Base-by-base conservation (phyloP, 2,113 vertebrate genomes). In the Podarcis cretensis region DNA sequence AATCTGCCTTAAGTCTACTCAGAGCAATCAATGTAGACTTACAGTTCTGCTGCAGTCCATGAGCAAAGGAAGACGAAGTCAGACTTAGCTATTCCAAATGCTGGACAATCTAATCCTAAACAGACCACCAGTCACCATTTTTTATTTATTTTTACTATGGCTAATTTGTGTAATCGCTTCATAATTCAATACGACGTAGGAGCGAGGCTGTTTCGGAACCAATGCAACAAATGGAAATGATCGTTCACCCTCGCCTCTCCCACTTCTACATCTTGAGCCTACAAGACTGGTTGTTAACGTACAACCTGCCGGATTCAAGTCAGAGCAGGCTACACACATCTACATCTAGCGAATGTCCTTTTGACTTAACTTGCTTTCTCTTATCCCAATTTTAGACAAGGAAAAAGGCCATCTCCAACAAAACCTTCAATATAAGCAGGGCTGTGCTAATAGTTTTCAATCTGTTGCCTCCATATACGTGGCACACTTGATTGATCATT, bases 91-190 rank as follows among this genome's bases (percentile, higher is more conserved):
- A 20, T 63, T 63, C 59, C 59, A 63, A 63, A 63, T 80, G 89
- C 88, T 88, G 48, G 63, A 78, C 14, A 35, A 65, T 75, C 85
- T 66, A 74, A 3, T 90, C 85, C 57, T 65, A 89, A 93, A 40
- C 86, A 2, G 76, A 90, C 89, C 85, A 85, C 66, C 88, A 66
- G 59, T 23, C 86, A 89, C 87, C 30, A 93, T 90, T 13, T 92
- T 75, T 90, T 81, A 69, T 81, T 81, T 88, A 12, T 16, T 20
- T 74, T 5, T 74, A 63, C 90, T 92, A 84, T 27, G 87, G 92
- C 92, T 89, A 90, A 91, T 94, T 83, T 94, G 95, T 83, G 94
- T 91, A 93, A 90, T 89, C 83, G 88, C 79, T 54, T n/a, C 54
- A 25, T 69, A 32, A 85, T 54, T 48, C 89, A 73, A 74, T 35